Base-by-base conservation (phyloP, 2,797 vertebrate genomes). In the Galago senegalensis region DNA sequence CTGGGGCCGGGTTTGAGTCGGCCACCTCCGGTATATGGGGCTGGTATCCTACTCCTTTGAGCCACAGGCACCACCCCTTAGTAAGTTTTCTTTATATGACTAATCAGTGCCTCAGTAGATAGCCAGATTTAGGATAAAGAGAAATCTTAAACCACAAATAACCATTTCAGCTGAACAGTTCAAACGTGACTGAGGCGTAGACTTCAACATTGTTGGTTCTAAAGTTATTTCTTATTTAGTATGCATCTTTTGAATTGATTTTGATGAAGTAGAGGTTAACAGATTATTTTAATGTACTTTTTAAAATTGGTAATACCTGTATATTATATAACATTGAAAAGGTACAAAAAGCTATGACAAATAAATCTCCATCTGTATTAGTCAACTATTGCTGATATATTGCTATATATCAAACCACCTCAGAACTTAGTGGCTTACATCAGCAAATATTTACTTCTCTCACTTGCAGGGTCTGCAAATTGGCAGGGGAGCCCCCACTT, bases 21-120 rank as follows among this genome's bases (percentile, higher is more conserved):
- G n/a, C n/a, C n/a, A n/a, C n/a, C n/a, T n/a, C n/a, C n/a, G n/a
- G n/a, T n/a, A n/a, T n/a, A n/a, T n/a, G n/a, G n/a, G n/a, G n/a
- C n/a, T n/a, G n/a, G n/a, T n/a, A n/a, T n/a, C n/a, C n/a, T n/a
- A n/a, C n/a, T n/a, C n/a, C n/a, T n/a, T n/a, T n/a, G n/a, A n/a
- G n/a, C n/a, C n/a, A n/a, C n/a, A n/a, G n/a, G n/a, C n/a, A n/a
- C n/a, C n/a, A n/a, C n/a, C n/a, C n/a, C n/a, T n/a, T n/a, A n/a
- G n/a, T 76, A 92, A 40, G 12, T 90, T 83, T 88, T 91, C 85
- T 93, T 90, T 88, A 60, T 79, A 90, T 90, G 40, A 75, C 53
- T 69, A 94, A 67, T 69, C 90, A 14, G 37, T 88, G 4, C 7
- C 56, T 95, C 63, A 60, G 40, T 85, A 17, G 25, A 88, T 88